Evolutionary conservation across 2,888 invertebrate species (phyloP), one percentile per base, ranked within the genome.

Genomic region (Scaptomyza flava): DNA sequence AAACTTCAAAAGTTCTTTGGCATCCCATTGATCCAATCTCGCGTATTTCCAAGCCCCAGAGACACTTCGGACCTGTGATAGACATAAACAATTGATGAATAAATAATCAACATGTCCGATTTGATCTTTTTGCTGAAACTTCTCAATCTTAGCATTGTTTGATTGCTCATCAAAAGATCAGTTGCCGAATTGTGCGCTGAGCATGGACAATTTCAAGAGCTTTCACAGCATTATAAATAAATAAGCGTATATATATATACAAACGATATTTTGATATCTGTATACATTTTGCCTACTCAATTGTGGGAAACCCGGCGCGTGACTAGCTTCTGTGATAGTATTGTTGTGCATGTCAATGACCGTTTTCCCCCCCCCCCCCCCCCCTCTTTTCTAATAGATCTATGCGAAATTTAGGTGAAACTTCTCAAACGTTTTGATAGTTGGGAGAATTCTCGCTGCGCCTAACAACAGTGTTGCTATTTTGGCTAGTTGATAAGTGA

Each of bases 251-350:
- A 8, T 41, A 27, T 27, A 5, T 27, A 53, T 34, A 11, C 45
- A 14, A 60, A 33, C 14, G 45, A 14, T 63, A 36, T 33, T 14
- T 31, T 11, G 14, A 33, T 61, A 41, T 33, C 17, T 42, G n/a
- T 56, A 46, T 48, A 61, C 12, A 52, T 59, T 56, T 67, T 62
- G 58, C 56, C 14, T 47, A 62, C 43, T 52, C 34, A 47, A 51
- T 41, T 43, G 66, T 59, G 73, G 73, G 73, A 77, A 74, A 77
- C 67, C 72, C 73, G 80, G 74, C 77, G 79, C 85, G 80, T 85
- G 85, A 79, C 82, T 59, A 64, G 80, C 57, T 60, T 81, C 51
- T 60, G 57, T 47, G 68, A 83, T 72, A 58, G 9, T 60, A 8
- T 17, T 17, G 5, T 7, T 38, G 45, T 64, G 67, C 68, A 64